These are phyloP conservation scores for Tinea trinotella DNA, from an alignment of 2,888 invertebrate genomes.

Conservation along the genomic window DNA sequence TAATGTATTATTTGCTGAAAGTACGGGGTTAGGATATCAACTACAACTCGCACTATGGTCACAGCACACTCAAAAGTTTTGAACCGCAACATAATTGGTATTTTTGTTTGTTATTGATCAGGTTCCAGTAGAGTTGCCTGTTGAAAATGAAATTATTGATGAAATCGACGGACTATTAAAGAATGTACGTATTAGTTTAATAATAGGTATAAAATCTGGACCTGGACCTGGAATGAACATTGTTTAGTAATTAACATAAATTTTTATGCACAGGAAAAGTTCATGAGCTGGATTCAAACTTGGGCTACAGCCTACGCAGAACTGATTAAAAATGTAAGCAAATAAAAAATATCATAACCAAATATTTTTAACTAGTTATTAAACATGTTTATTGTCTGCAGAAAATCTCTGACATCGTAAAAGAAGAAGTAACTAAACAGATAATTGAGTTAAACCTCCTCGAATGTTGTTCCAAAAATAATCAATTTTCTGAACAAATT, in stretches of 20 bases:
- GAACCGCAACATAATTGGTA: too few relatives aligned
- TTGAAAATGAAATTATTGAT: background rate
- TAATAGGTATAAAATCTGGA: background rate
- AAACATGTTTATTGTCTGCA: slow-evolving; percentile 24
- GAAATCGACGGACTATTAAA: background rate
- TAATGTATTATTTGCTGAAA: too few relatives aligned
- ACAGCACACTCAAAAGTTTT: too few relatives aligned
- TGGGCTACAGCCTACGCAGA: slow-evolving; percentile 33
- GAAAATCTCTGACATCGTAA: slow-evolving; percentile 29
- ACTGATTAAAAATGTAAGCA: slow-evolving; percentile 29
- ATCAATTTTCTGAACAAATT: background rate
- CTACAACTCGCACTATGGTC: too few relatives aligned
- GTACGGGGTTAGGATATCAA: too few relatives aligned
- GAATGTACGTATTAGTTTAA: background rate
- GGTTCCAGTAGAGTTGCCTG: background rate
- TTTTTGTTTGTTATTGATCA: too few relatives aligned
- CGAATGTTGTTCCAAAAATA: slow-evolving; percentile 12
- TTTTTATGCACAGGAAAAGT: slow-evolving; percentile 37
- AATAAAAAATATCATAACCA: background rate
- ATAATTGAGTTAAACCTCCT: background rate
- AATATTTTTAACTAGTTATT: background rate
- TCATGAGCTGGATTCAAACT: slow-evolving; percentile 35
- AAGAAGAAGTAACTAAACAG: slow-evolving; percentile 32
- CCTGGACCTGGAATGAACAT: too few relatives aligned
- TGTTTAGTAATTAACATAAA: too few relatives aligned